These are phyloP conservation scores for Caenorhabditis japonica DNA, from an alignment of 2,888 invertebrate genomes.

Conservation along the genomic window DNA sequence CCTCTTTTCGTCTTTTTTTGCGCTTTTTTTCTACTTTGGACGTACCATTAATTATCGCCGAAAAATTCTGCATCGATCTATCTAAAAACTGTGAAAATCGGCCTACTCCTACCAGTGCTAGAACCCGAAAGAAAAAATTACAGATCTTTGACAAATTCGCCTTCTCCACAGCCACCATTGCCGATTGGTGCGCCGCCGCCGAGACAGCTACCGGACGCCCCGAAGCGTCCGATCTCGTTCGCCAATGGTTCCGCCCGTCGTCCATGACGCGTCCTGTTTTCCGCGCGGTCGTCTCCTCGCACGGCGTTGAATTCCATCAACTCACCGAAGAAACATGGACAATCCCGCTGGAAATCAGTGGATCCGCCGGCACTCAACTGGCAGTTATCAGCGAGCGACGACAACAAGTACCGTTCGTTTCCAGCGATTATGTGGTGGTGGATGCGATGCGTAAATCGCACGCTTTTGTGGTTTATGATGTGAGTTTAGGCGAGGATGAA, in stretches of 20 bases:
- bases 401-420: constrained; percentile 53
- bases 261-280: constrained; percentile 43
- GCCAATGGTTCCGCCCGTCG: constrained; percentile 53
- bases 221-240: constrained; percentile 47
- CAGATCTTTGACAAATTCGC: constrained; percentile 56
- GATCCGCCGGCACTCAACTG: constrained; percentile 50
- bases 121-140: neutral
- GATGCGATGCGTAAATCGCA: constrained; percentile 60
- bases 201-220: constrained; percentile 29
- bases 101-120: no score
- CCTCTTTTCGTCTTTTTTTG: no score
- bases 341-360: constrained; percentile 55
- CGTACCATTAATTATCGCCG: no score
- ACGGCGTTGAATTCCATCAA: constrained; percentile 53
- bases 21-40: no score
- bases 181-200: constrained; percentile 53
- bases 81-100: no score
- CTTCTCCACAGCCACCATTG: constrained; percentile 53
- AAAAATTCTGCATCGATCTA: no score
- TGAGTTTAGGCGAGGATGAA: constrained; percentile 18
- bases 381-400: constrained; percentile 40
- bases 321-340: constrained; percentile 57
- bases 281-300: constrained; percentile 46
- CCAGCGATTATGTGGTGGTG: constrained; percentile 60
- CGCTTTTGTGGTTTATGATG: constrained; percentile 64